Conservation (phyloP, 1,140 invertebrate genomes). For the Tetramorium alpestre region DNA sequence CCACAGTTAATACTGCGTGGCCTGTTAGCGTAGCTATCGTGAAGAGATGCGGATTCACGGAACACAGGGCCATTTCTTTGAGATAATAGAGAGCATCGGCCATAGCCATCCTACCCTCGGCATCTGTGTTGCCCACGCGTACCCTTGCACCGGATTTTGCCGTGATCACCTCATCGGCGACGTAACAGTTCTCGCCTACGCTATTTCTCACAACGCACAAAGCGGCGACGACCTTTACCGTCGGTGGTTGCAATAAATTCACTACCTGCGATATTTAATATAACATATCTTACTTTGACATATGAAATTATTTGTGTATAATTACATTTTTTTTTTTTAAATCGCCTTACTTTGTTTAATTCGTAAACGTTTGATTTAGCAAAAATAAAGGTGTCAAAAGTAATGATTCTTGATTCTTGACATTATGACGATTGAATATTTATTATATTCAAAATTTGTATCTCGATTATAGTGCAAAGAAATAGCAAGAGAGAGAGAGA, state of each 20-base stretch:
- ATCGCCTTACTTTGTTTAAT: not conserved
- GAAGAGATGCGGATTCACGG: constrained; percentile 94
- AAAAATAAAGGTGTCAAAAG: not conserved
- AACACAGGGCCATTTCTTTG: constrained; percentile 89
- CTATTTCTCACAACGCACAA: constrained; percentile 97
- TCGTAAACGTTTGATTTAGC: not conserved
- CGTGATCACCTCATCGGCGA: constrained; percentile 95
- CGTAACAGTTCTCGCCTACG: constrained; percentile 95
- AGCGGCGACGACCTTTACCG: constrained; percentile 94
- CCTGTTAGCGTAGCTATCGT: constrained; percentile 98
- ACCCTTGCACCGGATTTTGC: constrained; percentile 94
- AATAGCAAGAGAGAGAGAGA: not conserved
- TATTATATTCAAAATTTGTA: not conserved
- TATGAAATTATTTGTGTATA: not conserved
- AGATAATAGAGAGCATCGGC: constrained; percentile 95
- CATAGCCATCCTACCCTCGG: constrained; percentile 98
- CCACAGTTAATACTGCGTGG: constrained; percentile 93
- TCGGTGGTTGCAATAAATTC: constrained; percentile 90
- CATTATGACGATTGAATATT: not conserved
- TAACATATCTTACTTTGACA: not conserved
- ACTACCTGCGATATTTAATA: constrained; percentile 85
- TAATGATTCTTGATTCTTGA: not conserved
- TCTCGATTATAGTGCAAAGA: not conserved
- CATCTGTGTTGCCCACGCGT: constrained; percentile 97
- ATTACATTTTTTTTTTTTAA: not conserved